Percentiles rank a stretch among this genome's conserved stretches.
Conservation (phyloP, 2,797 vertebrate species). For the Podarcis lilfordi region DNA sequence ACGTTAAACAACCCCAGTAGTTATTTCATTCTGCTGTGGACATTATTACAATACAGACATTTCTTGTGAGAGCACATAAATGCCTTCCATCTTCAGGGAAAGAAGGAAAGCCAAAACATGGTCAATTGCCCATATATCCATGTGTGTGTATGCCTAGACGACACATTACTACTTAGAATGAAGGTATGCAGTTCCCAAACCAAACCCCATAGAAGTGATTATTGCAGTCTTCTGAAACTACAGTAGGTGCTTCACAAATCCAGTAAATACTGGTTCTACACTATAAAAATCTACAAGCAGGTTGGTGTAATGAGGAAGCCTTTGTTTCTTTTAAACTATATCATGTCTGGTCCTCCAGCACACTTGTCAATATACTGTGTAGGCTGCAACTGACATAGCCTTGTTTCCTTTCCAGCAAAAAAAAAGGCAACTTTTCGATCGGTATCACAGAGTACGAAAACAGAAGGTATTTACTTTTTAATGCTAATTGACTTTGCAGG, state of each 20-base stretch:
- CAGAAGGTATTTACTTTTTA: slow-evolving; percentile 66
- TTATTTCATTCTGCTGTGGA: neutral
- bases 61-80: neutral
- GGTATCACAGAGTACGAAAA: neutral
- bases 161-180: neutral
- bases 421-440: slow-evolving; percentile 33
- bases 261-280: neutral
- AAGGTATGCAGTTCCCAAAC: neutral
- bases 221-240: neutral
- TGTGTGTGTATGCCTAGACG: neutral
- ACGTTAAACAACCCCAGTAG: neutral
- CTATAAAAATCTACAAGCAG: neutral
- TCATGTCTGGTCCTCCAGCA: neutral
- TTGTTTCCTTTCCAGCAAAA: slow-evolving; percentile 61
- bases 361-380: neutral
- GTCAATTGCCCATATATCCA: neutral
- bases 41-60: neutral
- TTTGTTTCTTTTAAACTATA: neutral
- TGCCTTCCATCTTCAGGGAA: neutral
- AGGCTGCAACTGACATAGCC: neutral
- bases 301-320: neutral
- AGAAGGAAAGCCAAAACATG: neutral
- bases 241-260: neutral
- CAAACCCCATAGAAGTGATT: neutral
- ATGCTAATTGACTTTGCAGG: neutral